Conservation (phyloP, 92 coral and sea anemone species). For the Zoanthus sociatus region DNA sequence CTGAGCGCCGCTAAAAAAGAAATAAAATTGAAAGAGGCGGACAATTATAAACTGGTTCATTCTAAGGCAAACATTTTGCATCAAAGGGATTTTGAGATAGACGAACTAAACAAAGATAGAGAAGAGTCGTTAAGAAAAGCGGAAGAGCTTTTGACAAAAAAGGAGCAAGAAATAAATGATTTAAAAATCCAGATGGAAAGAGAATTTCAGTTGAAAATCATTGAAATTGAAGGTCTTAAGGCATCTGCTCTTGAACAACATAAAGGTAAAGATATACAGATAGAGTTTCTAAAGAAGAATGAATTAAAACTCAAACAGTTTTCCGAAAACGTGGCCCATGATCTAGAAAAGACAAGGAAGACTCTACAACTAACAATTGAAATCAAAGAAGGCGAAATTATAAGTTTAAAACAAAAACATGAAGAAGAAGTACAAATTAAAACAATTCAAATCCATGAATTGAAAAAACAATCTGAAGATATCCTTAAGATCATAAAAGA, state of each 20-base stretch:
- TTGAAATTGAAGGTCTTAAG: conserved; percentile 41
- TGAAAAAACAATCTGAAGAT: conserved; percentile 24
- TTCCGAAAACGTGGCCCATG: conserved; percentile 56
- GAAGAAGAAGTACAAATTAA: conserved; percentile 5
- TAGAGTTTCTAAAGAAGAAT: conserved; percentile 30
- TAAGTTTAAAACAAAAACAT: conserved; percentile 18
- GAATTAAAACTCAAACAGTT: conserved; percentile 17
- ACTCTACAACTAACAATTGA: conserved; percentile 42
- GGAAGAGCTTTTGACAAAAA: conserved; percentile 31
- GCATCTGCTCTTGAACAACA: conserved; percentile 22
- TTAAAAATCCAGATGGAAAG: conserved; percentile 30
- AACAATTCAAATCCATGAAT: background rate
- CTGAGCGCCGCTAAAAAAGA: conserved; percentile 21
- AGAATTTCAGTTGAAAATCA: conserved; percentile 28
- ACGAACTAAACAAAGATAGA: conserved; percentile 40
- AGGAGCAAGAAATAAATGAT: conserved; percentile 36
- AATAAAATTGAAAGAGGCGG: background rate
- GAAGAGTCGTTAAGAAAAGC: conserved; percentile 38
- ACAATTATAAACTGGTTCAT: background rate
- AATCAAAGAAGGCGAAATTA: conserved; percentile 53
- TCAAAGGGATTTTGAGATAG: conserved; percentile 54
- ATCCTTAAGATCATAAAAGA: background rate
- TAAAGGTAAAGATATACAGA: conserved; percentile 33
- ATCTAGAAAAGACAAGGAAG: conserved; percentile 58
- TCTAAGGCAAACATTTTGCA: background rate